Base-by-base conservation (phyloP, 2,797 vertebrate species). In the Ibycter americanus region DNA sequence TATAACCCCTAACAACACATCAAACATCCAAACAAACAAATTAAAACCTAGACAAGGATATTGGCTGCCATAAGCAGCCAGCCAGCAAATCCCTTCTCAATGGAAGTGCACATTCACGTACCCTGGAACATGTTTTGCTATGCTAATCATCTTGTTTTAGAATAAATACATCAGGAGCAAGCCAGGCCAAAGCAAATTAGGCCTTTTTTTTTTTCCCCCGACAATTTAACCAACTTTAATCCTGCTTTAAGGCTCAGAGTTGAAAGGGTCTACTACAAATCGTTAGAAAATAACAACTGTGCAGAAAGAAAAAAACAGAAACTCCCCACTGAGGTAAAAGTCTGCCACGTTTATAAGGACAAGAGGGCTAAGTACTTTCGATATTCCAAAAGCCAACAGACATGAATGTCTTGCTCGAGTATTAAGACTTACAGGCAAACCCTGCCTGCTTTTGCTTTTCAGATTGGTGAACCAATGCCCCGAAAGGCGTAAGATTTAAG, bases 1-100 rank as follows among this genome's bases (percentile, higher is more conserved):
- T 72, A 12, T 92, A 96, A 88, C 88, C 87, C 67, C 72, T 58
- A 92, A 95, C 40, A 93, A 46, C 86, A 87, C 62, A 94, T 73
- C 83, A 93, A 96, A 96, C 81, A 93, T 32, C 86, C 77, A 90
- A 97, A 94, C 89, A 96, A 97, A 94, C 91, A 94, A 96, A 97
- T 96, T 97, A 96, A 97, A 96, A 77, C 68, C 74, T 52, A 83
- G 87, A 92, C 55, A 62, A 78, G 94, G 89, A 86, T 26, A 52
- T 4, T 56, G 88, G 79, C 84, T 96, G 90, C 87, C 87, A 52
- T 12, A 34, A 80, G 88, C 76, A 96, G 90, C 36, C 85, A 96
- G 87, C 84, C 90, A 94, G 87, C 77, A 97, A 97, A 97, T 97
- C 96, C 93, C 65, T 90, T 82, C 89, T 95, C 91, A 91, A 67